Base-by-base conservation (phyloP, 2,113 vertebrate species). In the Noturus placidus region DNA sequence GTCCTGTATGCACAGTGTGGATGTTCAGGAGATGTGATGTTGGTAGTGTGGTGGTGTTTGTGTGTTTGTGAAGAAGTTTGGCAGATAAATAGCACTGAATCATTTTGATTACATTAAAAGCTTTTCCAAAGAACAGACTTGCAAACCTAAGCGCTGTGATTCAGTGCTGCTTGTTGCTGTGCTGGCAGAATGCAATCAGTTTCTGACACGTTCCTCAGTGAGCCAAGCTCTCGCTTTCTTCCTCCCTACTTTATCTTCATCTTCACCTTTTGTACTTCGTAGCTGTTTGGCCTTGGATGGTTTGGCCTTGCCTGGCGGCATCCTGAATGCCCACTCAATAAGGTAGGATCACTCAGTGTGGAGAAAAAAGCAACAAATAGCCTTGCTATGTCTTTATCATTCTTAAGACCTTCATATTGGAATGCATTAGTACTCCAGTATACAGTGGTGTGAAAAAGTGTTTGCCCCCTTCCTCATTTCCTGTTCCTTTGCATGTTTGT, bases 31-130 rank as follows among this genome's bases (percentile, higher is more conserved):
- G 22, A 88, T 22, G 78, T 57, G 72, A 35, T 59, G 83, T 35
- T 22, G 20, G n/a, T 67, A 4, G 25, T 38, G 35, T 57, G 35
- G 54, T 57, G 27, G 33, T 70, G 78, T 35, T 27, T 87, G 59
- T 56, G n/a, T 35, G 85, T 52, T 52, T 54, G 85, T 42, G 83
- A 25, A 54, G 76, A 76, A 80, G 65, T 52, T 86, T 87, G 76
- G 87, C 70, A 87, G 88, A 89, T 80, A 27, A 70, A 20, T 88
- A 74, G 89, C 84, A 88, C 84, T 88, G 90, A 85, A 85, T 87
- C 89, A 89, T 69, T 50, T 90, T 91, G 89, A 93, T 92, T 92
- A 84, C 84, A 88, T 90, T 89, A 90, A 91, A 89, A 88, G 88
- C 82, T 89, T 89, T 91, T 87, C 65, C 86, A 83, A 52, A 85